A percentile compares a stretch with the other conserved stretches of the same genome.
Conservation (phyloP, 23 tunicate species). For the Clavelina lepadiformis region DNA sequence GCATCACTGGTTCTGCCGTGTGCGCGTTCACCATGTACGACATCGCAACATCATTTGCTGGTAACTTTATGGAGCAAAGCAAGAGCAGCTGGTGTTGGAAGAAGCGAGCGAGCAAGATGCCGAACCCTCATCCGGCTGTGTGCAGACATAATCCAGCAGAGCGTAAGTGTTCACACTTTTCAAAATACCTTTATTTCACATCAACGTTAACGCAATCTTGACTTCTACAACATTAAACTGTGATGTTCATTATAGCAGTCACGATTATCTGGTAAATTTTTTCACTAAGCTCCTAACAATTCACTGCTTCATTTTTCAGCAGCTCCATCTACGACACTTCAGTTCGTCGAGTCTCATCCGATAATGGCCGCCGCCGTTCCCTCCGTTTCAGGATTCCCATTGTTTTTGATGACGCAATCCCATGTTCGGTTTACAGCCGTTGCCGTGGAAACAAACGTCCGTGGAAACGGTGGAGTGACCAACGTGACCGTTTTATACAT, state of each 20-base stretch:
- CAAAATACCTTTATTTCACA: no score
- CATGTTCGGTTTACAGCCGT: slow-evolving; percentile 42
- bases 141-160: slow-evolving; percentile 27
- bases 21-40: slow-evolving; percentile 60
- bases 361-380: slow-evolving; percentile 54
- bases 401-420: slow-evolving; percentile 46
- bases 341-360: slow-evolving; percentile 50
- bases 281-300: no score
- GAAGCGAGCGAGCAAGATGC: slow-evolving; percentile 4
- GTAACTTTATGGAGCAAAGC: slow-evolving; percentile 41
- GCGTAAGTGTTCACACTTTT: no score
- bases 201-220: no score
- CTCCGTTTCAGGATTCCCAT: slow-evolving; percentile 21
- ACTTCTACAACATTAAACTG: no score
- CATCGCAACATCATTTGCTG: slow-evolving; percentile 45
- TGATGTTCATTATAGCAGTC: no score
- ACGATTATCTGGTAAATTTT: no score
- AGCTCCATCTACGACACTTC: no score
- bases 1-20: slow-evolving; percentile 69
- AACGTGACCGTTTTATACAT: slow-evolving; percentile 39
- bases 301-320: no score
- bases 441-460: slow-evolving; percentile 35
- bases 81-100: slow-evolving; percentile 33
- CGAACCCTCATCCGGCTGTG: slow-evolving; percentile 28
- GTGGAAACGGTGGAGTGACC: not conserved